These are phyloP conservation scores for Camponotus vicinus DNA, from an alignment of 1,140 invertebrate species.

Conservation along the genomic window DNA sequence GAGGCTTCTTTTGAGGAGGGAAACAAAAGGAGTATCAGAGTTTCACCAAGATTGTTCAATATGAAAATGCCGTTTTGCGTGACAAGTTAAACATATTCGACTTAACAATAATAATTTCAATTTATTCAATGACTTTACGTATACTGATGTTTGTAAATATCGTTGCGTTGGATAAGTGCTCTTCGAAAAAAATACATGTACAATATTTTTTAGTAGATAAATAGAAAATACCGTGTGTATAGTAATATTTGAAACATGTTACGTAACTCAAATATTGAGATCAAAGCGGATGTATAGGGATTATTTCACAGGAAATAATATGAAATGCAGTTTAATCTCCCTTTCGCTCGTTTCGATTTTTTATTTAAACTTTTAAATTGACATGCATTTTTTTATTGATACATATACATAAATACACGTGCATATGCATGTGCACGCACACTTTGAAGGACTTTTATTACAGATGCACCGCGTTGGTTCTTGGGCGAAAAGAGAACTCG, in stretches of 20 bases:
- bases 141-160: slow-evolving; percentile 23
- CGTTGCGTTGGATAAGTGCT: neutral
- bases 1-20: slow-evolving; percentile 38
- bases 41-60: slow-evolving; percentile 37
- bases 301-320: neutral
- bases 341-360: neutral
- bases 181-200: slow-evolving; percentile 27
- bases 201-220: slow-evolving; percentile 7
- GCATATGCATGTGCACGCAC: too few relatives aligned
- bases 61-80: neutral
- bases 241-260: slow-evolving; percentile 26
- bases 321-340: neutral
- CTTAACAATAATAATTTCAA: slow-evolving; percentile 17
- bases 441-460: too few relatives aligned
- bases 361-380: slow-evolving; percentile 7
- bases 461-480: neutral
- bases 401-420: too few relatives aligned
- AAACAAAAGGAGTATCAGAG: slow-evolving; percentile 23
- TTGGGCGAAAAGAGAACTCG: neutral
- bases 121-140: slow-evolving; percentile 8
- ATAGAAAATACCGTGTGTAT: neutral
- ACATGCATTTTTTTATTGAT: too few relatives aligned
- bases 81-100: slow-evolving; percentile 36
- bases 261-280: slow-evolving; percentile 26
- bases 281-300: neutral